Evolutionary conservation across 2,797 vertebrate genomes (phyloP), one percentile per base, ranked within the genome.

Genomic region (Esox lucius): DNA sequence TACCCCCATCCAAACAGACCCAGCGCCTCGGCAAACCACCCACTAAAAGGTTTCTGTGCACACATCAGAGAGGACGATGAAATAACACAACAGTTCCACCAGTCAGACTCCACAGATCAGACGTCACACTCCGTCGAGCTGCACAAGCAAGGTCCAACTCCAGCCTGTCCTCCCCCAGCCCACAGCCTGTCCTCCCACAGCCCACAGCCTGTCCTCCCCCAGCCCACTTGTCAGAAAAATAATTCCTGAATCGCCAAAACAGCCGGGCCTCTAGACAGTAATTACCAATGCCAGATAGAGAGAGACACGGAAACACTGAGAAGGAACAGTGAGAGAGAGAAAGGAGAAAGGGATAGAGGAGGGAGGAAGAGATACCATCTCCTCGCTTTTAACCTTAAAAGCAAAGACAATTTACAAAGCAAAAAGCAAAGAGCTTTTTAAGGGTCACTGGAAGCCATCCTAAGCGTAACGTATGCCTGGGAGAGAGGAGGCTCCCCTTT

Each of bases 321-420:
- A 53, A n/a, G 2, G n/a, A n/a, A n/a, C n/a, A 39, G 9, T 9
- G 48, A 85, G 88, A 89, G 80, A 82, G 84, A 68, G 69, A 17
- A 22, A n/a, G n/a, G 84, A 69, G 72, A 15, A 24, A 5, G 22
- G 24, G 35, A 5, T 35, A 19, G n/a, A 16, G 59, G 42, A 16
- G 71, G 71, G 72, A 74, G 80, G 84, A 66, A 48, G 19, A 91
- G 94, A 95, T 94, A 94, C 86, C 84, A 94, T 95, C 93, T 86
- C 75, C 78, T 3, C 78, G 91, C 92, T 93, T 94, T 94, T 93
- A 91, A 91, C 93, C 92, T 94, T 93, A 91, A 93, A 94, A 95
- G 93, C 92, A 93, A 90, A 93, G 93, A 91, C 89, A 90, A 94
- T 95, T 94, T 95, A 92, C 93, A 93, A 94, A 95, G 95, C 93